phyloP scores from a whole-genome alignment of 2,113 vertebrate genomes.

The Circaetus gallicus region DNA sequence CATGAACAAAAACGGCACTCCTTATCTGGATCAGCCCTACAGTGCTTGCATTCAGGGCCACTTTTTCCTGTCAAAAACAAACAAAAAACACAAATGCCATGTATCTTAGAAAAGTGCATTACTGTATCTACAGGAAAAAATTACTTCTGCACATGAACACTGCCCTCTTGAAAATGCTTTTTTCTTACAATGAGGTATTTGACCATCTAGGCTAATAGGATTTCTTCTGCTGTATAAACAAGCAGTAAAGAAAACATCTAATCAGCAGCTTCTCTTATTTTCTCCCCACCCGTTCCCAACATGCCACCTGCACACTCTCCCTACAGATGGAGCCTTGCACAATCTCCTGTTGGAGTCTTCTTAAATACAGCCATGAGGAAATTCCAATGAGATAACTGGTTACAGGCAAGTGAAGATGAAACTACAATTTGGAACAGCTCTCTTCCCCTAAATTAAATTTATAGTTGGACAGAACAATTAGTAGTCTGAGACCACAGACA shows the following conservation, averaged over 20 bases:
- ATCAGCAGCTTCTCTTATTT: neutral
- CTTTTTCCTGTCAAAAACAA: constrained; percentile 86
- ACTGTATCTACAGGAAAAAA: neutral
- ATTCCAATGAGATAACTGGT: neutral
- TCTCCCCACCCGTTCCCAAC: neutral
- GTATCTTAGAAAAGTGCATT: neutral
- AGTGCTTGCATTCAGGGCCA: constrained; percentile 96
- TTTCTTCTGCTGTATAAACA: neutral
- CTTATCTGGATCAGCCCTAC: constrained; percentile 90
- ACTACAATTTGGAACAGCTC: neutral
- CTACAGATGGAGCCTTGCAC: neutral
- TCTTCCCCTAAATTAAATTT: neutral
- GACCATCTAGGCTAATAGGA: neutral
- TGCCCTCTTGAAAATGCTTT: neutral
- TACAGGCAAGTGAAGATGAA: neutral
- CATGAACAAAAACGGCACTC: constrained; percentile 96
- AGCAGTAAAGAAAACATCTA: neutral
- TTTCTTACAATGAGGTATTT: neutral
- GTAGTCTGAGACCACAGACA: neutral
- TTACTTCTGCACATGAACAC: neutral
- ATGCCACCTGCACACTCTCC: neutral
- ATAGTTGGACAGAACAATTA: neutral
- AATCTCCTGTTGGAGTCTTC: neutral
- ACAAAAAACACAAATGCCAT: constrained; percentile 25
- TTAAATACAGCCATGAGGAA: neutral